Base-by-base conservation (phyloP, 2,113 vertebrate species). In the Seriola aureovittata region DNA sequence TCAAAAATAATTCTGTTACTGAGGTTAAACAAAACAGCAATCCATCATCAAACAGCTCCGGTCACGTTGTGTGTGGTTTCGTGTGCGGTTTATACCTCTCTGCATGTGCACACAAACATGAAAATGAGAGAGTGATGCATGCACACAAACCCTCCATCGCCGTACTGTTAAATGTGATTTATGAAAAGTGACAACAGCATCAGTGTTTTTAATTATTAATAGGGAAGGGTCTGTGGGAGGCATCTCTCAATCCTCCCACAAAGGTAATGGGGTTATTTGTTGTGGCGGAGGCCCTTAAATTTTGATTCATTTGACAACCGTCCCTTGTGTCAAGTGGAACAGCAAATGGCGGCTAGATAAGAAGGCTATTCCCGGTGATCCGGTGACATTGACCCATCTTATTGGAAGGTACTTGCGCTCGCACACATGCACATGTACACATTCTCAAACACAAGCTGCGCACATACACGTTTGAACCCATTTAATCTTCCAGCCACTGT, bases 191-290 rank as follows among this genome's bases (percentile, higher is more conserved):
- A 93, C 95, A 94, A 88, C 86, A 85, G 88, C 92, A 91, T 94
- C 88, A 85, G 89, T 93, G 91, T 88, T 93, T 95, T 95, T 95
- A 95, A 96, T 96, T 95, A 95, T 94, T 92, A 93, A 92, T 82
- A 82, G 72, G 74, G 77, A 80, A 72, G 80, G 90, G 89, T 92
- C 86, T 82, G 78, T 69, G 57, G 92, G 81, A 92, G 91, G 90
- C 88, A 90, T 94, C 91, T 92, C 92, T 93, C 93, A 85, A 88
- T 92, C 89, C 94, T 67, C 81, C 73, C 78, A 57, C 85, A 83
- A 71, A 93, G 88, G 88, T 91, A 94, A 94, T 92, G 87, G 92
- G 92, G 88, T 94, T 93, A 93, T 95, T 94, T 94, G 93, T 94
- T 90, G 92, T 89, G 88, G 80, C 57, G 72, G 86, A 78, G 71